Evolutionary conservation across 1,140 invertebrate species (phyloP).

Genomic region (Zaprionus camerounensis): DNA sequence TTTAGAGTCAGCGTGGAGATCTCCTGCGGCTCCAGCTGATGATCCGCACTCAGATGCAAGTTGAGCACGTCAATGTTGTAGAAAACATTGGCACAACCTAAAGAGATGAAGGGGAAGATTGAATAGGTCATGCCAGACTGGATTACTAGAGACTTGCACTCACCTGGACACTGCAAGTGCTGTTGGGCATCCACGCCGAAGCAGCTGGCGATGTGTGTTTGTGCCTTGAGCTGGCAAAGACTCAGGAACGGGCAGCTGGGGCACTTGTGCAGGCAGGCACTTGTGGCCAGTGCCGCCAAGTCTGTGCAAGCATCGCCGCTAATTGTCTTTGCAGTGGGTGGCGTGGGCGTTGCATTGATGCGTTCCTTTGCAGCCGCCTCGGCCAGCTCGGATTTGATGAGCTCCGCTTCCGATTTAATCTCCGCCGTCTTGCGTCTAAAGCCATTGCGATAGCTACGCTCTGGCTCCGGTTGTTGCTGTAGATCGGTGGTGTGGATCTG

Average conservation of each 20-base stretch:
- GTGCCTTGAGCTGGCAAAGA: constrained; percentile 46
- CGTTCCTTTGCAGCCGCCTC: constrained; percentile 73
- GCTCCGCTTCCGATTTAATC: constrained; percentile 77
- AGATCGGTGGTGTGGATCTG: constrained; percentile 79
- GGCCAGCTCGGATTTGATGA: constrained; percentile 77
- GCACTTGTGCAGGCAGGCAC: constrained; percentile 42
- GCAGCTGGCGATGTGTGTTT: constrained; percentile 48
- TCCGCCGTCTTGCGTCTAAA: constrained; percentile 73
- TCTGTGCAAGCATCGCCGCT: constrained; percentile 14
- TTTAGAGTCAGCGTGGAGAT: constrained; percentile 17
- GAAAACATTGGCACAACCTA: constrained; percentile 85
- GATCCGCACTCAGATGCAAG: constrained; percentile 85
- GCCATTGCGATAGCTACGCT: constrained; percentile 68
- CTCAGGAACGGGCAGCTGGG: constrained; percentile 68
- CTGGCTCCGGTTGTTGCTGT: constrained; percentile 63
- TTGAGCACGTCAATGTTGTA: constrained; percentile 83
- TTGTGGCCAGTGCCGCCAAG: background rate
- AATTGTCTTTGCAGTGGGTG: constrained; percentile 58
- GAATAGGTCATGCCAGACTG: background rate
- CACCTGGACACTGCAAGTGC: constrained; percentile 59
- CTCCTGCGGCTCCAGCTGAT: constrained; percentile 83
- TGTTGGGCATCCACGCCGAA: constrained; percentile 44
- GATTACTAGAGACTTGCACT: background rate
- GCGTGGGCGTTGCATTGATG: constrained; percentile 73
- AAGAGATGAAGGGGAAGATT: background rate